Percentiles rank a stretch among this genome's conserved stretches.
Evolutionary conservation across 2,797 vertebrate genomes (phyloP).

Genomic region (Gymnothorax javanicus): DNA sequence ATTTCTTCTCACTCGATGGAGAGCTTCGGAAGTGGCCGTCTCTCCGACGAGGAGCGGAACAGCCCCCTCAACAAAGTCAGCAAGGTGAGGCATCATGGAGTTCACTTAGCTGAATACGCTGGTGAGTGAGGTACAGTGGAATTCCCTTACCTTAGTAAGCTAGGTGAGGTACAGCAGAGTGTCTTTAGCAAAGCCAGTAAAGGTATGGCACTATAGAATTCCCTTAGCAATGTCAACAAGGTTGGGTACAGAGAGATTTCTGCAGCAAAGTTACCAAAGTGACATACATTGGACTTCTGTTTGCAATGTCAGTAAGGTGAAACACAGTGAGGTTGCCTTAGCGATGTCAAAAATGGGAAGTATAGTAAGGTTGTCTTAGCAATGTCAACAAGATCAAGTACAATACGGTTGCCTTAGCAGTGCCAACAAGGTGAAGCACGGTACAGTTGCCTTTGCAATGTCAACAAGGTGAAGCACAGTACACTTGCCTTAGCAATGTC

Average conservation of each 20-base stretch:
- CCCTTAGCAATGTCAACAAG: too few species aligned
- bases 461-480: too few species aligned
- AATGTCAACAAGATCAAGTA: too few species aligned
- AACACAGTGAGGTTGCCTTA: not conserved
- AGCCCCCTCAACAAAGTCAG: conserved; percentile 77
- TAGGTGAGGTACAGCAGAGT: not conserved
- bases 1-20: conserved; percentile 92
- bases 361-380: not conserved
- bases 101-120: not conserved
- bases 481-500: too few species aligned
- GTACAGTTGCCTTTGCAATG: too few species aligned
- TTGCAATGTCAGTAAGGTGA: too few species aligned
- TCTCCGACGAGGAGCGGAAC: conserved; percentile 88
- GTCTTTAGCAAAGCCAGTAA: not conserved
- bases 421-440: too few species aligned
- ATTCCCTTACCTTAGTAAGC: not conserved
- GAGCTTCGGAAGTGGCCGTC: conserved; percentile 82
- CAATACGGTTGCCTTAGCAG: not conserved
- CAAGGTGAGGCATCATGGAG: conserved; percentile 64
- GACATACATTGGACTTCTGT: too few species aligned
- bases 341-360: not conserved
- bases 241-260: too few species aligned
- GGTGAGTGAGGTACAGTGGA: not conserved
- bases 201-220: not conserved
- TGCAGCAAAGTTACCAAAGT: too few species aligned